Conservation (phyloP, 2,113 vertebrate species). For the Corydoras sp. region DNA sequence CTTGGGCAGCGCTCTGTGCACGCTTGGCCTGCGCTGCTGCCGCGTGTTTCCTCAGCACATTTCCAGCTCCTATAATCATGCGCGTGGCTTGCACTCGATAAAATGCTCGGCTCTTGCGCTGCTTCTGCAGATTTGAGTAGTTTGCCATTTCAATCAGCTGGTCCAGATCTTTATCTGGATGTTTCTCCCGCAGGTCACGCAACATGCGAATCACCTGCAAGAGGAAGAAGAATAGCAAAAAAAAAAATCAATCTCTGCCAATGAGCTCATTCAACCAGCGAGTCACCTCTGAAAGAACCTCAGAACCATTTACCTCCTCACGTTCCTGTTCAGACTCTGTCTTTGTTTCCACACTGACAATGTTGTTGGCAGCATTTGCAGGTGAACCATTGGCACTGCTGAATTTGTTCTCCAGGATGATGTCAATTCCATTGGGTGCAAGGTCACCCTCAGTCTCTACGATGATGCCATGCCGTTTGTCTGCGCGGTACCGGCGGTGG, state of each 20-base stretch:
- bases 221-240: no score
- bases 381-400: slow-evolving; percentile 35
- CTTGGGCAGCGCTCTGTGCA: not conserved
- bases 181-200: slow-evolving; percentile 86
- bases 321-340: slow-evolving; percentile 77
- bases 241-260: not conserved
- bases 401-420: slow-evolving; percentile 71
- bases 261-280: not conserved
- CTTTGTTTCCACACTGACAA: slow-evolving; percentile 65
- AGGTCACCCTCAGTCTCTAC: slow-evolving; percentile 86
- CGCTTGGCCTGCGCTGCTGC: slow-evolving; percentile 68
- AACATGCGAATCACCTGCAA: slow-evolving; percentile 77
- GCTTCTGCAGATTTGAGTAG: slow-evolving; percentile 79
- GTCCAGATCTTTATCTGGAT: slow-evolving; percentile 86
- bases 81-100: slow-evolving; percentile 89
- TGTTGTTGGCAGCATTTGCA: slow-evolving; percentile 54
- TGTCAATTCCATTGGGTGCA: slow-evolving; percentile 71
- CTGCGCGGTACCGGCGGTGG: slow-evolving; percentile 83
- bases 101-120: slow-evolving; percentile 92
- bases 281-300: not conserved
- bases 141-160: slow-evolving; percentile 89
- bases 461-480: slow-evolving; percentile 86
- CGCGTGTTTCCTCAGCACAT: slow-evolving; percentile 79
- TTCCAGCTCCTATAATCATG: slow-evolving; percentile 86
- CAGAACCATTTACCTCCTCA: slow-evolving; percentile 66